Conservation (phyloP, 2,888 invertebrate species). For the Erebia palarica region DNA sequence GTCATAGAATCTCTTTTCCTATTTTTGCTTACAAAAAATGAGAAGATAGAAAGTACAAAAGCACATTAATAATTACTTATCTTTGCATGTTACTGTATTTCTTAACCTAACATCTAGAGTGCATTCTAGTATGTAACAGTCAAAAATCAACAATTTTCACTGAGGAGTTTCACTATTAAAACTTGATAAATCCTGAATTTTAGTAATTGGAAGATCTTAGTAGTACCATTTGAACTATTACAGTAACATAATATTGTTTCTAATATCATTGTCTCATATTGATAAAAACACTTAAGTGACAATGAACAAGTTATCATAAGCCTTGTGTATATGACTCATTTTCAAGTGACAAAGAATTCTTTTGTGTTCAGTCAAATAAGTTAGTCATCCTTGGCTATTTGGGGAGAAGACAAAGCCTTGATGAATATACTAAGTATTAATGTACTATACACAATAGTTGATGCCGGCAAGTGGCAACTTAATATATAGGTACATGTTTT, state of each 20-base stretch:
- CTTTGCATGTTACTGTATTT: too few species aligned
- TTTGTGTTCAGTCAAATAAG: conserved; percentile 3
- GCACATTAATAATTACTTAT: too few species aligned
- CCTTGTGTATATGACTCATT: background rate
- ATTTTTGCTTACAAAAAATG: too few species aligned
- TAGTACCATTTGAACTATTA: too few species aligned
- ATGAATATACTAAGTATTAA: background rate
- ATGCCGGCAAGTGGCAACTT: background rate
- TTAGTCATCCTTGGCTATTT: background rate
- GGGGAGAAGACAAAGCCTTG: background rate
- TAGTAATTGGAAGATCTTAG: too few species aligned
- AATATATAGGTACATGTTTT: background rate
- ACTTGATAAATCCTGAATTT: too few species aligned
- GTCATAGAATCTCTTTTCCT: too few species aligned
- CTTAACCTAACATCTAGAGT: too few species aligned
- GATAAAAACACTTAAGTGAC: background rate
- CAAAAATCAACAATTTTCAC: too few species aligned
- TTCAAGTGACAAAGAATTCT: background rate
- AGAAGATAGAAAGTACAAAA: too few species aligned
- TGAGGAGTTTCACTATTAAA: too few species aligned
- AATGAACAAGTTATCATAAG: background rate
- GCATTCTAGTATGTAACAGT: too few species aligned
- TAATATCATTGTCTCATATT: background rate
- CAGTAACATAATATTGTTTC: background rate
- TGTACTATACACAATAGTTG: background rate